These are phyloP conservation scores for Morus bassanus DNA, from an alignment of 2,797 vertebrate species.

Conservation along the genomic window DNA sequence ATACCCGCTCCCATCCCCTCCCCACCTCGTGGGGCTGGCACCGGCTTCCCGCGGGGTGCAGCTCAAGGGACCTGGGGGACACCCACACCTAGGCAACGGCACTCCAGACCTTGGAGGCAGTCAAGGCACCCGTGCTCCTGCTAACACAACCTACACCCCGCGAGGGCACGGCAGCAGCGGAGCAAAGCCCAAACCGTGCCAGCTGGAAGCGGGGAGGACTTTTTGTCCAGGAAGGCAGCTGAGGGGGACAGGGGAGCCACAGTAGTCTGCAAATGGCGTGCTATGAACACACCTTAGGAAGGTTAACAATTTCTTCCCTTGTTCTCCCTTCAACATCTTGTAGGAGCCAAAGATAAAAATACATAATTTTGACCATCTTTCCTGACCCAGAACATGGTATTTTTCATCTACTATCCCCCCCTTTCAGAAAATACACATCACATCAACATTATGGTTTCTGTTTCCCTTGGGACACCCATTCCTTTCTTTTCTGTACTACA, in stretches of 20 bases:
- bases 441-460: background rate
- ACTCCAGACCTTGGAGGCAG: background rate
- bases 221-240: background rate
- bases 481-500: background rate
- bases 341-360: background rate
- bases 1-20: background rate
- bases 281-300: background rate
- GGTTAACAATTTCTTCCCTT: background rate
- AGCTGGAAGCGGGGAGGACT: accelerated
- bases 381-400: background rate
- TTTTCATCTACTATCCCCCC: background rate
- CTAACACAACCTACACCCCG: accelerated
- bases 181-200: background rate
- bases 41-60: accelerated
- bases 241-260: background rate
- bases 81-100: background rate
- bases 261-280: accelerated
- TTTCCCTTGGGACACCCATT: background rate
- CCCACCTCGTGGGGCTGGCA: background rate
- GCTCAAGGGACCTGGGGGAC: no score
- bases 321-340: accelerated
- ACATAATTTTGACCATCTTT: background rate
- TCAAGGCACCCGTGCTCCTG: accelerated
- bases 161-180: background rate
- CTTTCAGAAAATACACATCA: background rate